Evolutionary conservation across 2,888 invertebrate species (phyloP), one percentile per base, ranked within the genome.

Genomic region (Steinernema carpocapsae): DNA sequence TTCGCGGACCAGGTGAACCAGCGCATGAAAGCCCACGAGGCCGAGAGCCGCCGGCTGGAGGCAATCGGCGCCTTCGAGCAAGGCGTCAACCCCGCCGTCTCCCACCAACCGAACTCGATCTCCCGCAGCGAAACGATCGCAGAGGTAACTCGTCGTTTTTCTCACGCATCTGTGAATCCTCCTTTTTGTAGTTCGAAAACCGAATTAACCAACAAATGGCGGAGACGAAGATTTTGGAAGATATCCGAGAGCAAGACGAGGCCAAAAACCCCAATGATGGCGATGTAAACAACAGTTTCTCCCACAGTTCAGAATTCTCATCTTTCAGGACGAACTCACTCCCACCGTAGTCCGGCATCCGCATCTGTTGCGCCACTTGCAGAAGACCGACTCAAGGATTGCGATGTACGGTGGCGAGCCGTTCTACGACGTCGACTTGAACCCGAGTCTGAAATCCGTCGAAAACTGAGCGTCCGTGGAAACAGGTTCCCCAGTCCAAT

Each of bases 371-470:
- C 56, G 56, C 26, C 56, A 56, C 17, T 26, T 56, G 56, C 22
- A 56, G 56, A 56, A 56, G 26, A 56, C 56, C 24, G 56, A 56
- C 56, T 56, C 56, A 12, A 22, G 56, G 24, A 56, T 56, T 26
- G 56, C 56, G 24, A 56, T 56, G 56, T 56, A 56, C 56, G 56
- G 56, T 26, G 56, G 56, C 19, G 56, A 56, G 17, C 56, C 56
- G 6, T 56, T 56, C 56, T 56, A 56, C 56, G 56, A 56, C 56
- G 26, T 56, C 56, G 56, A 56, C 56, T 26, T 56, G 12, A 56
- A 56, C 17, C 56, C 56, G 24, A 56, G 56, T 56, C 56, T 56
- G 12, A 56, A 56, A 24, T 56, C 56, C 22, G 56, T 56, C 26
- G 56, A 51, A 19, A 56, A 22, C n/a, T 56, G 26, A 56, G 6